Evolutionary conservation across 1,140 invertebrate genomes (phyloP).

Genomic region (Zaprionus inermis): DNA sequence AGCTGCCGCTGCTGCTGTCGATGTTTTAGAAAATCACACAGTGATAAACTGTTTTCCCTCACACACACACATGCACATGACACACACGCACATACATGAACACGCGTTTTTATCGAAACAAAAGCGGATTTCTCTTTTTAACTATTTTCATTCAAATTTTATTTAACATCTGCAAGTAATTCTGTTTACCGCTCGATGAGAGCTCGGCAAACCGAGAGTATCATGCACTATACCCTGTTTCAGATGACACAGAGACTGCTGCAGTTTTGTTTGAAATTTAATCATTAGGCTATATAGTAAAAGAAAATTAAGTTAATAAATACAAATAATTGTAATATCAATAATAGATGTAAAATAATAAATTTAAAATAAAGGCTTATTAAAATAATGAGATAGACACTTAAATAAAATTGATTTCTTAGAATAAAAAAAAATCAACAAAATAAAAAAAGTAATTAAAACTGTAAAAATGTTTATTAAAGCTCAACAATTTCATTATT

Average conservation of each 20-base stretch:
- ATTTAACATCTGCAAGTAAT: slow-evolving; percentile 25
- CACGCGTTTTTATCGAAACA: slow-evolving; percentile 25
- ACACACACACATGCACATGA: neutral
- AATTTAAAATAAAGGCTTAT: too few relatives aligned
- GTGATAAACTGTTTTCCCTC: slow-evolving; percentile 25
- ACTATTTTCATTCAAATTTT: slow-evolving; percentile 35
- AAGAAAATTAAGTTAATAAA: too few relatives aligned
- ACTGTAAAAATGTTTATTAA: too few relatives aligned
- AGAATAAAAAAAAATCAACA: too few relatives aligned
- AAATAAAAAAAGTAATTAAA: too few relatives aligned
- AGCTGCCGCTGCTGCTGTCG: slow-evolving; percentile 3
- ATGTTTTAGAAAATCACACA: slow-evolving; percentile 11
- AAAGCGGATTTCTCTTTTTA: slow-evolving; percentile 20
- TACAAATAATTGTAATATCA: too few relatives aligned
- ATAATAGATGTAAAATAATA: too few relatives aligned
- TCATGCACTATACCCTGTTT: neutral
- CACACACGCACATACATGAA: neutral
- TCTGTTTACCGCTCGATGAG: slow-evolving; percentile 13
- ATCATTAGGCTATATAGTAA: too few relatives aligned
- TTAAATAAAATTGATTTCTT: too few relatives aligned
- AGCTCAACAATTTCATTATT: too few relatives aligned
- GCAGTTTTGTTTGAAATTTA: too few relatives aligned
- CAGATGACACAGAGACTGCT: neutral
- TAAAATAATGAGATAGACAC: too few relatives aligned
- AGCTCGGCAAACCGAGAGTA: neutral